A percentile compares a stretch with the other conserved stretches of the same genome.
Evolutionary conservation across 2,113 vertebrate genomes (phyloP).

Genomic region (Eidolon helvum): DNA sequence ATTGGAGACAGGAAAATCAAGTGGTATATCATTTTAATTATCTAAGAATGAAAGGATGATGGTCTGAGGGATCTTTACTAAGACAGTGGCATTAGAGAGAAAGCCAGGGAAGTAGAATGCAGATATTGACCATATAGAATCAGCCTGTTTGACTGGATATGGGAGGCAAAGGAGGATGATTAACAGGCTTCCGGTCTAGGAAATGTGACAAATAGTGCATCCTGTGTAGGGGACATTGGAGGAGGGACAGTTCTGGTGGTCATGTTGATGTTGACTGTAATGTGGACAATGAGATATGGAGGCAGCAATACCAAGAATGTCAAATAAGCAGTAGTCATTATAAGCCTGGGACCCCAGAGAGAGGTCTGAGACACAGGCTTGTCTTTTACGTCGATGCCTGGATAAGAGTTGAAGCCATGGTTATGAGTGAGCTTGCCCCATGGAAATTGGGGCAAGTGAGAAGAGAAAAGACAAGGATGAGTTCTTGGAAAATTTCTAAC

Average conservation of each 20-base stretch:
- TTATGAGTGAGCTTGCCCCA: not conserved
- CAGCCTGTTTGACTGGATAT: not conserved
- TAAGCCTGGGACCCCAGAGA: not conserved
- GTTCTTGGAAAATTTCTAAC: not conserved
- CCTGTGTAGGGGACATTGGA: not conserved
- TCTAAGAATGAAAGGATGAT: not conserved
- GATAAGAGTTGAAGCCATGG: not conserved
- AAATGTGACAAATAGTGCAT: not conserved
- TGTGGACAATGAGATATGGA: not conserved
- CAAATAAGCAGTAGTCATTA: not conserved
- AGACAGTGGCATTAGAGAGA: not conserved
- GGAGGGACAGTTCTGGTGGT: not conserved
- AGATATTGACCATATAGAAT: not conserved
- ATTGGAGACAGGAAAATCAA: not conserved
- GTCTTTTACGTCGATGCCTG: not conserved
- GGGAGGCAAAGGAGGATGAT: not conserved
- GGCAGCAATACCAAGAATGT: not conserved
- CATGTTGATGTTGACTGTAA: not conserved
- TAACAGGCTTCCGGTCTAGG: not conserved
- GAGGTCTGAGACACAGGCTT: not conserved
- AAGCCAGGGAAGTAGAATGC: not conserved
- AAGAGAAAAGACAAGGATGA: not conserved
- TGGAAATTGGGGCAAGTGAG: rapidly evolving
- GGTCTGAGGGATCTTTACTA: not conserved
- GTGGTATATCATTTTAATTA: not conserved